Percentiles rank a stretch among this genome's conserved stretches.
Conservation (phyloP, 2,888 invertebrate species). For the Baccha elongata region DNA sequence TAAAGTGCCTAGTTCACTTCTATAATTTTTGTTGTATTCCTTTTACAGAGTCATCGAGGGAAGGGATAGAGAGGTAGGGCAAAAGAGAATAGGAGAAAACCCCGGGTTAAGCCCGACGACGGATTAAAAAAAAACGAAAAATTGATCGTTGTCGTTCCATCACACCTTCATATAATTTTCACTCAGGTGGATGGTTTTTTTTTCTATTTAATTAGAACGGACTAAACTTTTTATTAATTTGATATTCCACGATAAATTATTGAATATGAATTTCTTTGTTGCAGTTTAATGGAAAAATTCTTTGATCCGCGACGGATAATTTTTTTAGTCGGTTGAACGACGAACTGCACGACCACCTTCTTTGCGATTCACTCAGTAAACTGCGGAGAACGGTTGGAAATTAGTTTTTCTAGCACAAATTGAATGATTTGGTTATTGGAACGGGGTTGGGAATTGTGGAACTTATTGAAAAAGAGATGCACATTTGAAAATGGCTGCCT, state of each 20-base stretch:
- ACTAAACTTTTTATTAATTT: slow-evolving; percentile 19
- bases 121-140: slow-evolving; percentile 33
- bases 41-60: slow-evolving; percentile 6
- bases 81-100: slow-evolving; percentile 36
- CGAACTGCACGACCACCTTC: slow-evolving; percentile 50
- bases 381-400: slow-evolving; percentile 54
- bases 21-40: slow-evolving; percentile 19
- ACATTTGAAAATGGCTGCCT: slow-evolving; percentile 62
- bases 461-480: slow-evolving; percentile 19
- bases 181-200: slow-evolving; percentile 56
- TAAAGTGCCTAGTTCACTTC: slow-evolving; percentile 45
- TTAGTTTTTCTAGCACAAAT: slow-evolving; percentile 15
- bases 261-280: slow-evolving; percentile 16
- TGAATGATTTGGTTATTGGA: slow-evolving; percentile 31
- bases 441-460: slow-evolving; percentile 32
- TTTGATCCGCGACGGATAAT: slow-evolving; percentile 63
- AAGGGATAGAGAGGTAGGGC: slow-evolving; percentile 26
- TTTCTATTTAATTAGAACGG: slow-evolving; percentile 3
- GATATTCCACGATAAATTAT: background rate
- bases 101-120: slow-evolving; percentile 54
- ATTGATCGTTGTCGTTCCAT: slow-evolving; percentile 68
- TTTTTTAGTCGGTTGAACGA: slow-evolving; percentile 23
- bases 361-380: slow-evolving; percentile 65
- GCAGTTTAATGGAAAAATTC: slow-evolving; percentile 30
- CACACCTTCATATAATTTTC: slow-evolving; percentile 51